Percentiles rank a stretch among this genome's conserved stretches.
Conservation (phyloP, 64 coral and sea anemone species). For the Pachyseris speciosa region DNA sequence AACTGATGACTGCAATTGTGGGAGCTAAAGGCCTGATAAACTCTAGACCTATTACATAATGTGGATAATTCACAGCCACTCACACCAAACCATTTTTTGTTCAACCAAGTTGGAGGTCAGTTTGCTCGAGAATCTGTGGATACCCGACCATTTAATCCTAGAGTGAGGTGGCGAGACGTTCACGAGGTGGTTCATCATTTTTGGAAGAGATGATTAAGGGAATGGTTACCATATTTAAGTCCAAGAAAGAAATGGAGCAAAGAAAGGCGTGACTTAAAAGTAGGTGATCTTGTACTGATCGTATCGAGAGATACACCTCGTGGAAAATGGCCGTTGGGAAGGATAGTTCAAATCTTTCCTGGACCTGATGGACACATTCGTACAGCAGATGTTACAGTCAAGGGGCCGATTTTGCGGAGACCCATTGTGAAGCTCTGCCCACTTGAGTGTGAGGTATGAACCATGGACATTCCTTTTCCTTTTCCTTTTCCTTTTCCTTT, state of each 20-base stretch:
- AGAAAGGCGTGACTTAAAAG: constrained; percentile 15
- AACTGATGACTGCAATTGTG: constrained; percentile 50
- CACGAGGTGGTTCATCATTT: constrained; percentile 43
- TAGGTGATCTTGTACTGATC: constrained; percentile 41
- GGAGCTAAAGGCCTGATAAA: constrained; percentile 63
- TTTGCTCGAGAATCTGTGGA: constrained; percentile 24
- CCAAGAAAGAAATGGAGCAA: constrained; percentile 33
- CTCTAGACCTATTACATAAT: constrained; percentile 55
- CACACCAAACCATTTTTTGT: constrained; percentile 60
- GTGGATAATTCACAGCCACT: constrained; percentile 25
- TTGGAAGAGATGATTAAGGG: constrained; percentile 45
- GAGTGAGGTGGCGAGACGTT: constrained; percentile 15
- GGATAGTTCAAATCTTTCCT: constrained; percentile 31
- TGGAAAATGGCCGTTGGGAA: constrained; percentile 53
- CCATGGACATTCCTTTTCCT: no score
- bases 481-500: no score
- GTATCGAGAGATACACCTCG: background rate
- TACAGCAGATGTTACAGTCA: no score
- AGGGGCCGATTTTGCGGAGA: background rate
- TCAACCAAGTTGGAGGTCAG: constrained; percentile 51
- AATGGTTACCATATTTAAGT: constrained; percentile 40
- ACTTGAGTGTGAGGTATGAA: no score
- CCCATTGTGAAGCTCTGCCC: constrained; percentile 23
- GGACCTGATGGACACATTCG: constrained; percentile 48
- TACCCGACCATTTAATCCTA: background rate